Evolutionary conservation across 2,888 invertebrate species (phyloP), one percentile per base, ranked within the genome.

Genomic region (Anaspis maculata): DNA sequence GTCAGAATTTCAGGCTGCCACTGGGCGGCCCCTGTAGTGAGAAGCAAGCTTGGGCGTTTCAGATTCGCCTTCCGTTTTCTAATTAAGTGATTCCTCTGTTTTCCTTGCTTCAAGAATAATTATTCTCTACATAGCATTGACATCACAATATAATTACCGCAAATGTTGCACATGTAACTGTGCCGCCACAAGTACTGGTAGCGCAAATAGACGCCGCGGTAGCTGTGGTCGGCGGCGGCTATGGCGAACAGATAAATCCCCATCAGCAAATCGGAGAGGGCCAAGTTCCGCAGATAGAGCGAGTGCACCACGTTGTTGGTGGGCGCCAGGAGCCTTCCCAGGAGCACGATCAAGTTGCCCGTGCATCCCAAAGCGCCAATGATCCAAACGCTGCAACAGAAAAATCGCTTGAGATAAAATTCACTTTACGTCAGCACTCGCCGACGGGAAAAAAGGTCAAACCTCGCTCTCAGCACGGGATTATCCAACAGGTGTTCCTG

Each of bases 231-330:
- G 13, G 71, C 71, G 21, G 64, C 61, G 3, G 75, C 77, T 37
- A 77, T 75, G 19, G 72, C 61, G 36, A 76, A 67, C 33, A 77
- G 60, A 55, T 77, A 78, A 22, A 75, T 55, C 11, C 76, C 76
- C 77, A 78, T 78, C 19, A 77, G 58, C 3, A 78, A 62, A 52
- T 78, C 78, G 13, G 77, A 74, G 31, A 74, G 60, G 1, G 76
- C 74, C 45, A 78, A 62, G 51, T 77, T 77, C 45, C 73, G 70
- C 39, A 78, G 66, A 57, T 76, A 77, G 12, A 78, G 63, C 1
- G 76, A 74, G 42, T 77, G 74, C 13, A 74, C 73, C 2, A 70
- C 69, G 45, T 76, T 74, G 48, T 69, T 70, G 32, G 71, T 70
- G 24, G 70, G 69, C 23, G 69, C 64, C 24, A 74, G 62, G 32